phyloP scores from a whole-genome alignment of 2,888 invertebrate genomes.

The Tipula unca region DNA sequence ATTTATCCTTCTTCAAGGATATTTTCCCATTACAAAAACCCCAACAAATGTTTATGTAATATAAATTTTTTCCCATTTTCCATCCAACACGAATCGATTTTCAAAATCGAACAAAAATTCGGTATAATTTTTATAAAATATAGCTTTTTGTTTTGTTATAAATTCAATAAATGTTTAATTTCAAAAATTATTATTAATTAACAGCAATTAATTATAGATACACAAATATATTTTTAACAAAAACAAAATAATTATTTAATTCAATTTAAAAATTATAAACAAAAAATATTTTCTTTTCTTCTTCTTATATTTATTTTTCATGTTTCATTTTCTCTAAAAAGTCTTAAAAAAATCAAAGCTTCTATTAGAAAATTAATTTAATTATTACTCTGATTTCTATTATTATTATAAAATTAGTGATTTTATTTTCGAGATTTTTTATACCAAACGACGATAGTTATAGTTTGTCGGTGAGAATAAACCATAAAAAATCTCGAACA shows the following conservation, averaged over 20 bases:
- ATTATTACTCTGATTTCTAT: neutral
- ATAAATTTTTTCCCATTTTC: neutral
- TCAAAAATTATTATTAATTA: neutral
- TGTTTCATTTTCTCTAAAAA: neutral
- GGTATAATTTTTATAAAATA: neutral
- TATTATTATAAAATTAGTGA: neutral
- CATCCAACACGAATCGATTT: neutral
- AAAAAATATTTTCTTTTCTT: neutral
- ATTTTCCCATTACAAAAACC: neutral
- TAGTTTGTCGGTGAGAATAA: neutral
- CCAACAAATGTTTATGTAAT: neutral
- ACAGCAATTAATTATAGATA: neutral
- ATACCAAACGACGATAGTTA: neutral
- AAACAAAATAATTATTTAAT: neutral
- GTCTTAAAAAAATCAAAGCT: neutral
- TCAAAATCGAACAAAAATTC: neutral
- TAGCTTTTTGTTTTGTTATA: neutral
- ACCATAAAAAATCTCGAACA: neutral
- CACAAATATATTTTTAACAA: neutral
- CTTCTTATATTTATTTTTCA: neutral
- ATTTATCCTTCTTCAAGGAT: neutral
- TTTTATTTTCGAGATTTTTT: neutral
- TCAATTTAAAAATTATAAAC: neutral
- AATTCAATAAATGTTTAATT: neutral
- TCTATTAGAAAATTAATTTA: neutral